Evolutionary conservation across 2,888 invertebrate species (phyloP).

Genomic region (Diadegma fenestrale): DNA sequence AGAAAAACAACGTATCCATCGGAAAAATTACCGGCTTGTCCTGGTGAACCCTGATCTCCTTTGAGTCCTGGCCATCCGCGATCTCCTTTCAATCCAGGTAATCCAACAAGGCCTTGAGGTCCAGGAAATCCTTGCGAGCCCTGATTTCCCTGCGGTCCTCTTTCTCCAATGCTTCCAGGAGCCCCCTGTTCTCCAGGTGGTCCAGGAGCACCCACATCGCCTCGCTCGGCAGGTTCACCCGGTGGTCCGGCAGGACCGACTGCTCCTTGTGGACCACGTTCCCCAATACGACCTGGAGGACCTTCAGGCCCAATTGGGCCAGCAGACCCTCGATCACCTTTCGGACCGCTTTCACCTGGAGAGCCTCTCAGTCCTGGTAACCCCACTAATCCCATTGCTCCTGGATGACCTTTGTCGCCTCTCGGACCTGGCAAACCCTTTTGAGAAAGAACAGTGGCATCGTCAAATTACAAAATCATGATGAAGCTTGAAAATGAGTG

Average conservation of each 20-base stretch:
- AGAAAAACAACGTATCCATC: neutral
- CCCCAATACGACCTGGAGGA: constrained; percentile 90
- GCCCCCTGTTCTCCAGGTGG: constrained; percentile 90
- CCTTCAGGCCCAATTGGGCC: constrained; percentile 92
- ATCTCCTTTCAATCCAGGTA: constrained; percentile 91
- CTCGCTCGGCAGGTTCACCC: constrained; percentile 93
- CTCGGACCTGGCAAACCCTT: constrained; percentile 89
- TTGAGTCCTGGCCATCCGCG: constrained; percentile 90
- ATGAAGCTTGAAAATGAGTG: constrained; percentile 1
- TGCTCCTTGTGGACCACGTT: constrained; percentile 92
- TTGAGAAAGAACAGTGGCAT: neutral
- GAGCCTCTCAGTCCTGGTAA: constrained; percentile 89
- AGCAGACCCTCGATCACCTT: constrained; percentile 90
- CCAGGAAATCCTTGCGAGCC: constrained; percentile 90
- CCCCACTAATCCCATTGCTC: constrained; percentile 90
- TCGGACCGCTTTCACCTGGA: constrained; percentile 89
- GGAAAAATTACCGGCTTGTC: constrained; percentile 85
- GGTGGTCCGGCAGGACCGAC: constrained; percentile 91
- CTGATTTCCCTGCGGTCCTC: constrained; percentile 90
- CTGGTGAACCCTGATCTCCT: constrained; percentile 90
- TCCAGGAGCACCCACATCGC: constrained; percentile 91
- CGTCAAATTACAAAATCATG: constrained; percentile 5
- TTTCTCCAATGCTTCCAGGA: constrained; percentile 90
- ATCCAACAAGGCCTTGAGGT: constrained; percentile 89
- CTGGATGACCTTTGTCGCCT: constrained; percentile 91